A percentile compares a stretch with the other conserved stretches of the same genome.
phyloP scores from a whole-genome alignment of 2,113 vertebrate genomes.

The Indicator maculatus region DNA sequence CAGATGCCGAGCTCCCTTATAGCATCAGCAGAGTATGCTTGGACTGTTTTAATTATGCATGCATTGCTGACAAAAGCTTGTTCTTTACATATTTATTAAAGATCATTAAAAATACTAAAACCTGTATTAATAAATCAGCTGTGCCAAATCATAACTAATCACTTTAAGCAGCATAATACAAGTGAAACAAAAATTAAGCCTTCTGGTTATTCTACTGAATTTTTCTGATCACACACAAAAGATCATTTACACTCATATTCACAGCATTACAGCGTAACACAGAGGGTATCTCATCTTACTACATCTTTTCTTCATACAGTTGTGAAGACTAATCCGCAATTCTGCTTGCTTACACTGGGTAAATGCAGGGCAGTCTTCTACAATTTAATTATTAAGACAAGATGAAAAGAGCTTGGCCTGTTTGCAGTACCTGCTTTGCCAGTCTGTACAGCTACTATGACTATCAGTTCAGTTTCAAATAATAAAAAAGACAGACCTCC shows the following conservation, averaged over 20 bases:
- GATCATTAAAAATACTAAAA: constrained; percentile 6
- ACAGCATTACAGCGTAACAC: background rate
- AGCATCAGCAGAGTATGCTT: background rate
- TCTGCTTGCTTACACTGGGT: background rate
- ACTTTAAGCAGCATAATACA: constrained; percentile 7
- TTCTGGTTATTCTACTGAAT: background rate
- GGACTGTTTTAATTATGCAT: constrained; percentile 32
- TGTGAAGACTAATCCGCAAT: background rate
- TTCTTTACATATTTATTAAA: constrained; percentile 20
- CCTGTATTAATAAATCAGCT: background rate
- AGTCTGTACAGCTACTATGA: background rate
- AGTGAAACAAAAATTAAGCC: background rate
- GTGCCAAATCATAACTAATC: background rate
- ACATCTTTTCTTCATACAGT: background rate
- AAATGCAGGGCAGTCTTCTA: background rate
- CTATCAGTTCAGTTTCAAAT: background rate
- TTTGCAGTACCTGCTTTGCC: background rate
- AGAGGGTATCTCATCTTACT: background rate
- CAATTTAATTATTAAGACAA: background rate
- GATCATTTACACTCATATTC: background rate
- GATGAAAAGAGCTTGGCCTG: background rate
- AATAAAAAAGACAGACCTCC: background rate
- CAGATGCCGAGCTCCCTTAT: background rate
- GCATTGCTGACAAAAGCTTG: constrained; percentile 16
- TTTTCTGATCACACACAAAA: background rate